These are phyloP conservation scores for Strongylocentrotus purpuratus DNA, from an alignment of 35 echinoderm and acorn worm genomes.

Conservation along the genomic window DNA sequence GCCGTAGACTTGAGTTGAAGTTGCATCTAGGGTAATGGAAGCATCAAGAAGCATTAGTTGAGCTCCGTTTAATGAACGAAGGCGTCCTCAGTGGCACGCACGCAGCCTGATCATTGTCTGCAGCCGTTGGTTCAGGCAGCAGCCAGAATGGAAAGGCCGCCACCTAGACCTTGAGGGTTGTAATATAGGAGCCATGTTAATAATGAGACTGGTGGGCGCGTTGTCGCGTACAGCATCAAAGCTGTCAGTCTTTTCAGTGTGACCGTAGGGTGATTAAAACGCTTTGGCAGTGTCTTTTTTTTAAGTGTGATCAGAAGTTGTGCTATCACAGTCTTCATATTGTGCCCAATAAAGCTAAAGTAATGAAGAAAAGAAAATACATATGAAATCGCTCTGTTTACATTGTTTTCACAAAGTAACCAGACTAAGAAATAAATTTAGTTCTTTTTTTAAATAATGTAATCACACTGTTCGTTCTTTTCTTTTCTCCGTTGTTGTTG, in stretches of 20 bases:
- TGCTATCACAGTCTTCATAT: no score
- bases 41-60: not conserved
- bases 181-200: not conserved
- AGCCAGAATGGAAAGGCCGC: not conserved
- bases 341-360: no score
- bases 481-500: no score
- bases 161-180: not conserved
- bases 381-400: no score
- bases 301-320: no score
- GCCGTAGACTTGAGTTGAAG: not conserved
- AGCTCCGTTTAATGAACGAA: not conserved
- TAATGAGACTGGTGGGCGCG: not conserved
- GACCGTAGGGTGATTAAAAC: no score
- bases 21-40: not conserved
- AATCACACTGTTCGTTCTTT: no score
- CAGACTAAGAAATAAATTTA: no score
- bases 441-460: no score
- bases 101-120: not conserved
- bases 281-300: no score
- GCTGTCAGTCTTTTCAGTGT: not conserved
- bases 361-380: no score
- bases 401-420: no score
- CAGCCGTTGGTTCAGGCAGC: not conserved
- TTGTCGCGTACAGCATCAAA: not conserved
- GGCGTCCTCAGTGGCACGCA: not conserved